Evolutionary conservation across 1,140 invertebrate genomes (phyloP).

Genomic region (Pachyrhynchus sulphureomaculatus): DNA sequence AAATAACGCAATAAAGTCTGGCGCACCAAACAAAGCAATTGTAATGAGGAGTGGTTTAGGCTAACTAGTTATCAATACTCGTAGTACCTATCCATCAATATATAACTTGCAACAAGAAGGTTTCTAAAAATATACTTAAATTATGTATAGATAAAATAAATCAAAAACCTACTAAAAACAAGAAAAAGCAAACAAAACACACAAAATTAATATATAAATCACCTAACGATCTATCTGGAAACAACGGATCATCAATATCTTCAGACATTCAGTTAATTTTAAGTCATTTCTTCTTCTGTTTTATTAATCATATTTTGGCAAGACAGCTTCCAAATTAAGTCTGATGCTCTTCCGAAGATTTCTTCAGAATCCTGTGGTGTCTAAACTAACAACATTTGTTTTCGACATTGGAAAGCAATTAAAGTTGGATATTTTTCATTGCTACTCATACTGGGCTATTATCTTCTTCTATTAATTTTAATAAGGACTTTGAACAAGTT

Average conservation of each 20-base stretch:
- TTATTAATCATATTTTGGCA: slow-evolving; percentile 44
- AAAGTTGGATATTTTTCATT: slow-evolving; percentile 25
- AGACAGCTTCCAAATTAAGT: slow-evolving; percentile 46
- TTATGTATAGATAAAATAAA: too few species aligned
- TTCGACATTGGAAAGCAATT: slow-evolving; percentile 27
- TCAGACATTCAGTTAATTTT: slow-evolving; percentile 26
- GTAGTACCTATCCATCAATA: too few species aligned
- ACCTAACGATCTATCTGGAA: slow-evolving; percentile 19
- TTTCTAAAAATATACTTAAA: too few species aligned
- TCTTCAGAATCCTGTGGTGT: slow-evolving; percentile 39
- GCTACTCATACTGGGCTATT: slow-evolving; percentile 46
- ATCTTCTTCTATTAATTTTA: slow-evolving; percentile 44
- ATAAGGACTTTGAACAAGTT: slow-evolving; percentile 30
- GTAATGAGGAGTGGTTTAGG: too few species aligned
- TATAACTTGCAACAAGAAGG: too few species aligned
- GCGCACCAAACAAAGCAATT: too few species aligned
- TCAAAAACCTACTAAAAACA: too few species aligned
- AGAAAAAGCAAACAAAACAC: slow-evolving; percentile 15
- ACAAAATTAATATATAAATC: slow-evolving; percentile 22
- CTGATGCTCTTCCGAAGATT: slow-evolving; percentile 34
- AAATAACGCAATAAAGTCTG: too few species aligned
- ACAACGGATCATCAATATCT: slow-evolving; percentile 15
- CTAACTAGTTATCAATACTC: too few species aligned
- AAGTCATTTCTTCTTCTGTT: too few species aligned
- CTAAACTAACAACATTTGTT: slow-evolving; percentile 46